Evolutionary conservation across 2,888 invertebrate genomes (phyloP), one percentile per base, ranked within the genome.

Genomic region (Troides aeacus): DNA sequence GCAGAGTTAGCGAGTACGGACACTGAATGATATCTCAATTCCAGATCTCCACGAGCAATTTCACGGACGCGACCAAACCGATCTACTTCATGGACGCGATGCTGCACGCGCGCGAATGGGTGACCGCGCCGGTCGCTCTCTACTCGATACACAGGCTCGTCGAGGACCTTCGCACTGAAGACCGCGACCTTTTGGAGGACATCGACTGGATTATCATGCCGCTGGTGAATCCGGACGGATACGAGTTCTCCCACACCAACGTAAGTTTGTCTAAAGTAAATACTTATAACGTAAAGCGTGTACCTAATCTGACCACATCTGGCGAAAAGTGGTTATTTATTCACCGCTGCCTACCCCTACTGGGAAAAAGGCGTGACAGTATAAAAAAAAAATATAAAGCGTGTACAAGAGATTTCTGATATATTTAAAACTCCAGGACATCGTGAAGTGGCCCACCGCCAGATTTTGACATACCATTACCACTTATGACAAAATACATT

Each of bases 221-320:
- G 0, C 84, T 94, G 3, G 91, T 94, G 21, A 96, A 96, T 81
- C 95, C 96, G n/a, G 96, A 96, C 82, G 96, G 96, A 0, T 96
- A 96, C 76, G 95, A 94, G 75, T 95, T 88, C 79, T 89, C 94
- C 0, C 93, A 93, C 74, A 89, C 88, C 12, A 74, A 66, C 30
- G 87, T 93, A 69, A 81, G 88, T 21, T 30, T 8, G 21, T 21
- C 17, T 46, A 23, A 50, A 17, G 50, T 50, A 3, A 30, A 30
- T 30, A 30, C 30, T 30, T 30, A 4, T 24, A 3, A 30, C 30
- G 5, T 30, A 30, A 30, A 30, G 30, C 30, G 30, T 30, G 5
- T 30, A 30, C 30, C 21, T 21, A 21, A 21, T 21, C 21, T 21
- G 21, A 21, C 21, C 21, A 21, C 21, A 21, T 21, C 21, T 21